phyloP scores from a whole-genome alignment of 2,113 vertebrate genomes.

The Smithornis capensis region DNA sequence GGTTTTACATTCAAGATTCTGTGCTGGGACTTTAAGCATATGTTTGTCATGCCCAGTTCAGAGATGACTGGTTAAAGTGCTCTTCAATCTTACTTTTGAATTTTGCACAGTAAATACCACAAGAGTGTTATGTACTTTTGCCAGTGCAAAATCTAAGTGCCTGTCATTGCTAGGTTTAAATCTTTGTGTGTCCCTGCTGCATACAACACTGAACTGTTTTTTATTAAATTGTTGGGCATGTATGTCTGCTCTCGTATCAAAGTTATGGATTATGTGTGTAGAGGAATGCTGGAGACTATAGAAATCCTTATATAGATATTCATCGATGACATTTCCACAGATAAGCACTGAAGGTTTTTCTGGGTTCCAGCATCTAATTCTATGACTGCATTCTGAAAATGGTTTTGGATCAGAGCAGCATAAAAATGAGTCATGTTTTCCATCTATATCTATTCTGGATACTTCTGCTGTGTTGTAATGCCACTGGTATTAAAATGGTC shows the following conservation, averaged over 20 bases:
- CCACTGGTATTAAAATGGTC: not conserved
- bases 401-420: not conserved
- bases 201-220: not conserved
- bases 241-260: not conserved
- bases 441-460: not conserved
- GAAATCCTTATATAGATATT: not conserved
- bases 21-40: not conserved
- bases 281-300: not conserved
- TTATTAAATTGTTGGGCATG: not conserved
- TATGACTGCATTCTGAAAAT: not conserved
- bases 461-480: not conserved
- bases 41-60: not conserved
- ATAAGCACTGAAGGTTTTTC: not conserved
- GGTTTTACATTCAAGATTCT: not conserved
- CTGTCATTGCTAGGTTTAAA: not conserved
- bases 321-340: accelerated
- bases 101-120: not conserved
- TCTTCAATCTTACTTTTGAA: not conserved
- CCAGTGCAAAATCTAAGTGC: not conserved
- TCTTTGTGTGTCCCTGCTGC: not conserved
- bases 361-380: not conserved
- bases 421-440: not conserved
- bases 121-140: not conserved
- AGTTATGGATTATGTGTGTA: not conserved
- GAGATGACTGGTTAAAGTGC: not conserved